Conservation (phyloP, 2,113 vertebrate species). For the Eolophus roseicapilla region DNA sequence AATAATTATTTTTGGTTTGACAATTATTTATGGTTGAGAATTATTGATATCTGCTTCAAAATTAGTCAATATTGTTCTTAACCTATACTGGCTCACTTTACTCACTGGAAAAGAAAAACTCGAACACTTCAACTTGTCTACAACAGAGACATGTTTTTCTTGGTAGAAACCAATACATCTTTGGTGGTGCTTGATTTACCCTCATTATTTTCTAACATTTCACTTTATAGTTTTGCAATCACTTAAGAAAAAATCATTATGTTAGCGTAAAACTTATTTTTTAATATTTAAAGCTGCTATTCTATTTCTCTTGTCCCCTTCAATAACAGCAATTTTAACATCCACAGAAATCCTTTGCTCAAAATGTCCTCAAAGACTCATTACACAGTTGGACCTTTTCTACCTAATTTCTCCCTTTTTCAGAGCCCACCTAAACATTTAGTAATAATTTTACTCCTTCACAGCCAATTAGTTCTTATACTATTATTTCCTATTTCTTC, state of each 20-base stretch:
- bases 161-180: neutral
- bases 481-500: neutral
- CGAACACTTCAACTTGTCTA: neutral
- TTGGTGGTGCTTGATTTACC: neutral
- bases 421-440: neutral
- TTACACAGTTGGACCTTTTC: neutral
- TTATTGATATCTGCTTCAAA: neutral
- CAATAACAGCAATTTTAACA: neutral
- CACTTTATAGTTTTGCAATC: neutral
- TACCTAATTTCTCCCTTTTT: neutral
- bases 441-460: neutral
- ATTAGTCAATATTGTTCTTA: neutral
- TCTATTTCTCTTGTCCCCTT: neutral
- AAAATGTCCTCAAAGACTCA: neutral
- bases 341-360: neutral
- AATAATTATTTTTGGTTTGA: neutral
- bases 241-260: neutral
- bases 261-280: neutral
- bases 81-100: neutral
- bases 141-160: neutral
- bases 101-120: neutral
- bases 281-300: neutral
- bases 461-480: neutral
- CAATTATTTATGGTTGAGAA: neutral
- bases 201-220: neutral